A percentile compares a stretch with the other conserved stretches of the same genome.
Conservation (phyloP, 2,797 vertebrate genomes). For the Todus mexicanus region DNA sequence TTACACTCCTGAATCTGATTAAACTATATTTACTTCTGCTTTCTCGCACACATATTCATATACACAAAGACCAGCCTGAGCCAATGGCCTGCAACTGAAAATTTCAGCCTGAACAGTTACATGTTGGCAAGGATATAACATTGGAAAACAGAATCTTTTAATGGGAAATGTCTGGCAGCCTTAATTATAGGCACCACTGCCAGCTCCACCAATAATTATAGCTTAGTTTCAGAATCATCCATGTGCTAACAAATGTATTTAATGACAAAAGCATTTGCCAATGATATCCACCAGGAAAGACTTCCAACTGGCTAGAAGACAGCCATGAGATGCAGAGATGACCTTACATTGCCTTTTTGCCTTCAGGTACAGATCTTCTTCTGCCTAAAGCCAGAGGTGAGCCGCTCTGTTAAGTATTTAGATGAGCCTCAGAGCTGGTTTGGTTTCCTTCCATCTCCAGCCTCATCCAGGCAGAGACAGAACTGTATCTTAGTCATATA, state of each 20-base stretch:
- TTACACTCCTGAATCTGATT: not conserved
- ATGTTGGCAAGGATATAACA: not conserved
- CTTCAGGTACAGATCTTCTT: not conserved
- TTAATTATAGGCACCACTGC: not conserved
- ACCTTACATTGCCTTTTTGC: not conserved
- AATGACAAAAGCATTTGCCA: not conserved
- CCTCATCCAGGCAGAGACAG: not conserved
- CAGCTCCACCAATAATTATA: slow-evolving; percentile 51
- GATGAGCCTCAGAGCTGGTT: not conserved
- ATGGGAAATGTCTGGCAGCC: slow-evolving; percentile 44
- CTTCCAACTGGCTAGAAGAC: not conserved
- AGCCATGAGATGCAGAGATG: not conserved
- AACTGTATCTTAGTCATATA: not conserved
- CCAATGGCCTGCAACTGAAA: not conserved
- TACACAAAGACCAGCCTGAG: not conserved
- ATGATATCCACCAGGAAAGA: not conserved
- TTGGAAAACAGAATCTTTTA: slow-evolving; percentile 15
- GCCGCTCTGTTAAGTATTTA: not conserved
- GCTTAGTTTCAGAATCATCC: slow-evolving; percentile 19
- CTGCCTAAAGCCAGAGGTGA: not conserved
- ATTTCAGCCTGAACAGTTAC: slow-evolving; percentile 35
- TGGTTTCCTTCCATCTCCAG: not conserved
- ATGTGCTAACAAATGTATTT: not conserved
- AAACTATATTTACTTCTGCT: not conserved
- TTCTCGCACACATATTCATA: not conserved